Evolutionary conservation across 2,888 invertebrate genomes (phyloP).

Genomic region (Clostera curtula): DNA sequence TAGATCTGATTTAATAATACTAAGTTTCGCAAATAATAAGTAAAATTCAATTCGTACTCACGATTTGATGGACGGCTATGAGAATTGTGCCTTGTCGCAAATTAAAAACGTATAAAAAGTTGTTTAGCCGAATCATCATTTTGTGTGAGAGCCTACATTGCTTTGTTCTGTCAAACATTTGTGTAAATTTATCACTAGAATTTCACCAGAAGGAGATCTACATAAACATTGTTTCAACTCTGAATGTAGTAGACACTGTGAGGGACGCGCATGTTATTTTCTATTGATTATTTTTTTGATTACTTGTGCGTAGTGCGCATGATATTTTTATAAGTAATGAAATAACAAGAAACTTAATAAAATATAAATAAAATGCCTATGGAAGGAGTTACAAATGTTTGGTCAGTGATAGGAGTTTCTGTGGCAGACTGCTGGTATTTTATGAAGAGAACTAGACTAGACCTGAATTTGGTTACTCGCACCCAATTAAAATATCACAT

Average conservation of each 20-base stretch:
- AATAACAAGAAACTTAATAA: no score
- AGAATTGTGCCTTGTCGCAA: conserved; percentile 70
- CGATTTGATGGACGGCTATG: conserved; percentile 72
- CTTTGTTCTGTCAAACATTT: conserved; percentile 63
- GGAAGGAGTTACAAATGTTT: no score
- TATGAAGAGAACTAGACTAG: no score
- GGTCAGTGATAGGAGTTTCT: no score
- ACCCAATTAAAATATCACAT: no score
- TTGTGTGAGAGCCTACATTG: conserved; percentile 58
- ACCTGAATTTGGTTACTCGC: no score
- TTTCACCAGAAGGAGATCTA: conserved; percentile 33
- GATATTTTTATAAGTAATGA: conserved; percentile 13
- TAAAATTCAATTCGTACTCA: conserved; percentile 37
- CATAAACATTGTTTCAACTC: conserved; percentile 49
- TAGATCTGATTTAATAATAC: no score
- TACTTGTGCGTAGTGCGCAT: conserved; percentile 40
- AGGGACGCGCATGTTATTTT: conserved; percentile 48
- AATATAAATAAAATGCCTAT: no score
- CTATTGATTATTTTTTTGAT: conserved; percentile 50
- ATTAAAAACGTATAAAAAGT: conserved; percentile 68
- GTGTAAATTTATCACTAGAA: conserved; percentile 36
- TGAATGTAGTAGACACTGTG: conserved; percentile 16
- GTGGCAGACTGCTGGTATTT: no score
- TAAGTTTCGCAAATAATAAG: neutral
- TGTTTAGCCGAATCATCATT: conserved; percentile 62